A percentile compares a stretch with the other conserved stretches of the same genome.
phyloP scores from a whole-genome alignment of 2,888 invertebrate species.

The Drosophila cyrtoloma region DNA sequence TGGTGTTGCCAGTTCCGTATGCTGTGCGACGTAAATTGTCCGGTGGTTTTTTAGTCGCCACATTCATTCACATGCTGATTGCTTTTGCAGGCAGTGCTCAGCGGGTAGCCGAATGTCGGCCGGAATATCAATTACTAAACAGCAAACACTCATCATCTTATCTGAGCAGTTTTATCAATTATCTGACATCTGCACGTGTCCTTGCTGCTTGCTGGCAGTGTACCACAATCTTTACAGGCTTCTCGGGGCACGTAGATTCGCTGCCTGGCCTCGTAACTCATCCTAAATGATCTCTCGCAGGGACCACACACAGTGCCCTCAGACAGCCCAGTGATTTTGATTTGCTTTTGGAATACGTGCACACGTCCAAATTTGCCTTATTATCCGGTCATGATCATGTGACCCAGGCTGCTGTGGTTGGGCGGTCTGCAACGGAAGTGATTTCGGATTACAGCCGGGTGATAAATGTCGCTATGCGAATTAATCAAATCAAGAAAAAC shows the following conservation, averaged over 20 bases:
- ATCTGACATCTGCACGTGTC: slow-evolving; percentile 69
- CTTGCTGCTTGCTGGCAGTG: slow-evolving; percentile 23
- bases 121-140: slow-evolving; percentile 74
- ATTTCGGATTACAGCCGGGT: slow-evolving; percentile 19
- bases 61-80: slow-evolving; percentile 39
- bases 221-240: slow-evolving; percentile 26
- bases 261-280: slow-evolving; percentile 71
- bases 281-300: slow-evolving; percentile 62
- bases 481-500: slow-evolving; percentile 49
- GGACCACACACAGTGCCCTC: slow-evolving; percentile 36
- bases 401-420: slow-evolving; percentile 29
- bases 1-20: slow-evolving; percentile 57
- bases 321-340: slow-evolving; percentile 11
- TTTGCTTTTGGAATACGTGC: slow-evolving; percentile 55
- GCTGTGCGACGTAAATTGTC: slow-evolving; percentile 72
- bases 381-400: slow-evolving; percentile 58
- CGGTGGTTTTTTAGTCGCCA: slow-evolving; percentile 62
- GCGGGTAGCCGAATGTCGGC: slow-evolving; percentile 61
- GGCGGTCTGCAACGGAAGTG: slow-evolving; percentile 58
- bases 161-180: slow-evolving; percentile 68
- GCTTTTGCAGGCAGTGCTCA: slow-evolving; percentile 54
- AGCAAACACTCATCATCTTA: slow-evolving; percentile 48
- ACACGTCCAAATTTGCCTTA: slow-evolving; percentile 66
- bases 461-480: slow-evolving; percentile 41
- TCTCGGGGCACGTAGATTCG: slow-evolving; percentile 52